A percentile compares a stretch with the other conserved stretches of the same genome.
These are phyloP conservation scores for Ceratothoa steindachneri DNA, from an alignment of 2,888 invertebrate species.

Conservation along the genomic window DNA sequence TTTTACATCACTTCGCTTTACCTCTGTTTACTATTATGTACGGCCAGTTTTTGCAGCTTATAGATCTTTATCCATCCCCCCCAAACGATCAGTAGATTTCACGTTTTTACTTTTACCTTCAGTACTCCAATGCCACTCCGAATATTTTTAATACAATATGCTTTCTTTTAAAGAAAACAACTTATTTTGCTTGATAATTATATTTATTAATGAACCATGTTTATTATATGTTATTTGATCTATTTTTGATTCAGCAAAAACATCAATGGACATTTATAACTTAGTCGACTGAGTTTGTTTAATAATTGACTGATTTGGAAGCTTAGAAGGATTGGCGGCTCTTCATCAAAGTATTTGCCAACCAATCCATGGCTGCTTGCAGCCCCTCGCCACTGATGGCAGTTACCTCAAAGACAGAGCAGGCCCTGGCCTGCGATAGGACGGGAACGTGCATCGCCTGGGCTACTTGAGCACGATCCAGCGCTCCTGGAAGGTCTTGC, in stretches of 20 bases:
- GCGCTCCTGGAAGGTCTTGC: constrained; percentile 16
- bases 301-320: background rate
- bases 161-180: too few relatives aligned
- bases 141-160: too few relatives aligned
- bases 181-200: too few relatives aligned
- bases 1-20: background rate
- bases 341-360: background rate
- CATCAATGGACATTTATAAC: background rate
- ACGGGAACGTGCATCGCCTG: constrained; percentile 9
- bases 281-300: background rate
- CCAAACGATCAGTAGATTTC: too few relatives aligned
- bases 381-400: constrained; percentile 15
- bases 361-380: background rate
- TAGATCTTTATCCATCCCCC: too few relatives aligned
- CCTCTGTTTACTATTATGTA: too few relatives aligned
- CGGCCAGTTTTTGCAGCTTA: too few relatives aligned
- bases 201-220: too few relatives aligned
- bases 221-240: too few relatives aligned
- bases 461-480: constrained; percentile 10
- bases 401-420: constrained; percentile 8
- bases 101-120: too few relatives aligned
- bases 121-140: too few relatives aligned
- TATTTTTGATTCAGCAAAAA: too few relatives aligned
- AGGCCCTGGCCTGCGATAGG: background rate
- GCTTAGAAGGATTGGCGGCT: background rate